These are phyloP conservation scores for Anoplolepis gracilipes DNA, from an alignment of 1,140 invertebrate genomes.

Conservation along the genomic window DNA sequence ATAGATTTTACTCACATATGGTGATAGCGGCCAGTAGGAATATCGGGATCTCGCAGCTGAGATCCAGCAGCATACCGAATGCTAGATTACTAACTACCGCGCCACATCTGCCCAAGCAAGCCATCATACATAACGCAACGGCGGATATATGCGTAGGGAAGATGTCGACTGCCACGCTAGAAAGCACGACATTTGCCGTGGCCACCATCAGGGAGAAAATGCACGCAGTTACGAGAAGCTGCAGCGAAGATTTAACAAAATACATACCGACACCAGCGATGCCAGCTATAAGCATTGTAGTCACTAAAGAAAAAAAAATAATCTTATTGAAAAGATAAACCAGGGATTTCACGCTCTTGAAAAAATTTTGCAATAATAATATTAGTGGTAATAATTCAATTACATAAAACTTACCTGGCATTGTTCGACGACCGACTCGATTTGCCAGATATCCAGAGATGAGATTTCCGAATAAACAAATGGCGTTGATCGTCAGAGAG, in stretches of 20 bases:
- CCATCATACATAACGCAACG: slow-evolving; percentile 85
- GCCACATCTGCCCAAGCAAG: slow-evolving; percentile 86
- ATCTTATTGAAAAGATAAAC: not conserved
- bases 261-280: slow-evolving; percentile 84
- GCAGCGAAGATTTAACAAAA: slow-evolving; percentile 84
- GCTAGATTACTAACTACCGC: slow-evolving; percentile 86
- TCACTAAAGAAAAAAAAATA: slow-evolving; percentile 74
- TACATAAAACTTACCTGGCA: slow-evolving; percentile 71
- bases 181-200: slow-evolving; percentile 87
- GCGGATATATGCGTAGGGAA: slow-evolving; percentile 86
- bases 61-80: slow-evolving; percentile 86
- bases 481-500: slow-evolving; percentile 84
- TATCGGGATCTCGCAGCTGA: slow-evolving; percentile 85
- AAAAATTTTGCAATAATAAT: not conserved
- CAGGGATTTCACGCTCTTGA: not conserved
- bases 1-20: slow-evolving; percentile 78
- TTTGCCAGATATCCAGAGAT: slow-evolving; percentile 81
- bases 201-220: slow-evolving; percentile 87
- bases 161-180: slow-evolving; percentile 86
- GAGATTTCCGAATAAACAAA: slow-evolving; percentile 84
- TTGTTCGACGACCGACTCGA: slow-evolving; percentile 75
- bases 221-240: slow-evolving; percentile 86
- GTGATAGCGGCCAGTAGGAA: slow-evolving; percentile 84
- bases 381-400: not conserved
- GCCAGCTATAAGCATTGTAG: slow-evolving; percentile 85